These are phyloP conservation scores for Lysandra coridon DNA, from an alignment of 2,888 invertebrate species.

Conservation along the genomic window DNA sequence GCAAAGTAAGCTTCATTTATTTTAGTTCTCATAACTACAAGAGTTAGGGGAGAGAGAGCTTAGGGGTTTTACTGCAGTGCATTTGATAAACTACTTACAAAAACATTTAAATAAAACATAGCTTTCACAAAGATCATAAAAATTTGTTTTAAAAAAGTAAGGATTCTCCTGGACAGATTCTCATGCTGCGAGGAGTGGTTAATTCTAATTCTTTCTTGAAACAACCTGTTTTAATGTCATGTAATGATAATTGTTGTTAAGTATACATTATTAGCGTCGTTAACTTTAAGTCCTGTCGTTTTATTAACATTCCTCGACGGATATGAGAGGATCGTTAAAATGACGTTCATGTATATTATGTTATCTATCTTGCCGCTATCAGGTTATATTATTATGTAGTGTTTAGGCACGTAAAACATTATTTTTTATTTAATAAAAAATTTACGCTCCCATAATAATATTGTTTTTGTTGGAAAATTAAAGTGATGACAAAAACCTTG, in stretches of 20 bases:
- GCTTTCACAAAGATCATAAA: not conserved
- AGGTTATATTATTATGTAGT: not conserved
- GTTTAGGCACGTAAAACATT: too few relatives aligned
- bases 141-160: not conserved
- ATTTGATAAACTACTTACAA: too few relatives aligned
- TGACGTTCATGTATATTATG: not conserved
- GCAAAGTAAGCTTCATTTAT: too few relatives aligned
- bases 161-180: not conserved
- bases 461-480: too few relatives aligned
- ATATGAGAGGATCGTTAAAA: conserved; percentile 16
- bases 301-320: not conserved
- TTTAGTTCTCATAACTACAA: too few relatives aligned
- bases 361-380: not conserved
- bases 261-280: not conserved
- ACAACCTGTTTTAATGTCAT: not conserved
- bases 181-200: not conserved
- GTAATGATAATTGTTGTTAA: not conserved
- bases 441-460: too few relatives aligned
- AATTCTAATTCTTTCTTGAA: not conserved
- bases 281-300: not conserved
- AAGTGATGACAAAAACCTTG: too few relatives aligned
- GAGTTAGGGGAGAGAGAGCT: too few relatives aligned
- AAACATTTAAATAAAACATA: too few relatives aligned
- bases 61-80: too few relatives aligned
- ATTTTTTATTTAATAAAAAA: too few relatives aligned